Conservation (phyloP, 2,888 invertebrate genomes). For the Myopa testacea region DNA sequence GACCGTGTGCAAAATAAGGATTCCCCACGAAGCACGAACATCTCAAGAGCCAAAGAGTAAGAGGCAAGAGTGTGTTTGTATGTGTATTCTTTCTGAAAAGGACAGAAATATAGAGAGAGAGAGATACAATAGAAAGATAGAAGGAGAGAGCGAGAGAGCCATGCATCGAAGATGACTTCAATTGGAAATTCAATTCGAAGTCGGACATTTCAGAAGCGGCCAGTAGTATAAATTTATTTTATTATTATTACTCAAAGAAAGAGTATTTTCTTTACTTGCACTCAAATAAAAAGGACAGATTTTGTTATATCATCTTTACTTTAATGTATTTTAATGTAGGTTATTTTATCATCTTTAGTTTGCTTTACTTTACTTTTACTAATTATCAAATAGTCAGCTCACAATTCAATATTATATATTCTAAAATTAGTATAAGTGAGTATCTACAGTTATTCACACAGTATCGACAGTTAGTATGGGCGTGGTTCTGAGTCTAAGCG, state of each 20-base stretch:
- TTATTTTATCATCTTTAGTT: no score
- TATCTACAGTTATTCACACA: no score
- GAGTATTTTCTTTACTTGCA: not conserved
- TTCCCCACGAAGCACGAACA: not conserved
- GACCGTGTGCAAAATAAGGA: not conserved
- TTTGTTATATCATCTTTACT: not conserved
- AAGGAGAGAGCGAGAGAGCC: not conserved
- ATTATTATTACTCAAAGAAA: no score
- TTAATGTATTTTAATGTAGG: no score
- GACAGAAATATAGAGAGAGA: not conserved
- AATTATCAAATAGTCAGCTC: no score
- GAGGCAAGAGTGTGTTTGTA: no score
- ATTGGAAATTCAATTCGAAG: slow-evolving; percentile 15
- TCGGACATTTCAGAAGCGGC: slow-evolving; percentile 3
- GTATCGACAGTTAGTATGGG: no score
- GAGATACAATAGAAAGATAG: not conserved
- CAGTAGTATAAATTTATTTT: slow-evolving; percentile 5
- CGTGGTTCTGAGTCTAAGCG: no score
- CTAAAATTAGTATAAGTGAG: no score
- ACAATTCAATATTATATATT: no score
- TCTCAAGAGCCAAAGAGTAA: not conserved
- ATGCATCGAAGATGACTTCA: not conserved
- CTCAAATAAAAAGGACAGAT: not conserved
- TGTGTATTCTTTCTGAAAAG: not conserved
- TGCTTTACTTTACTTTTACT: no score